phyloP scores from a whole-genome alignment of 1,140 invertebrate species.

The Camponotus floridanus region DNA sequence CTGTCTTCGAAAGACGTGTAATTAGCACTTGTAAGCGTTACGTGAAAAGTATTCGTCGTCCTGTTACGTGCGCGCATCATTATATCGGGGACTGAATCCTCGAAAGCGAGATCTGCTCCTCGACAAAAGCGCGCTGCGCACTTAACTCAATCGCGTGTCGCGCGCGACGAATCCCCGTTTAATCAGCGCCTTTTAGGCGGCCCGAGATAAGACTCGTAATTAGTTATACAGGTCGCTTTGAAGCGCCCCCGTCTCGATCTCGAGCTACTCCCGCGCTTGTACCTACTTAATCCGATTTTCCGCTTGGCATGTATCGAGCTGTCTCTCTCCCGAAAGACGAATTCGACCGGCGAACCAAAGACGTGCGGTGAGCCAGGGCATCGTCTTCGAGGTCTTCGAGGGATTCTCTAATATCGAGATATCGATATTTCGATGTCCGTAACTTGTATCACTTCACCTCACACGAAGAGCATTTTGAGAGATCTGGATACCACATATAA shows the following conservation, averaged over 20 bases:
- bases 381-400: constrained; percentile 45
- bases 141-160: constrained; percentile 52
- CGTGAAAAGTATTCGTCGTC: constrained; percentile 30
- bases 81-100: constrained; percentile 42
- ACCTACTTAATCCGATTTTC: constrained; percentile 70
- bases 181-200: constrained; percentile 70
- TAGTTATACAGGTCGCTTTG: constrained; percentile 73
- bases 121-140: constrained; percentile 44
- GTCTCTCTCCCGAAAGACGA: constrained; percentile 60
- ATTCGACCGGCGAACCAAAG: constrained; percentile 42
- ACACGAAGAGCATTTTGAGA: neutral
- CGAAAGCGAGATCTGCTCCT: constrained; percentile 8
- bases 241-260: constrained; percentile 24
- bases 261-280: constrained; percentile 56
- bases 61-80: neutral
- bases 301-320: constrained; percentile 55
- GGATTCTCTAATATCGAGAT: constrained; percentile 27
- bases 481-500: neutral
- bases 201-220: constrained; percentile 72
- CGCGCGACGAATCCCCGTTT: constrained; percentile 67
- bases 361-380: constrained; percentile 20
- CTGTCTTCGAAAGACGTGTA: neutral
- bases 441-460: neutral
- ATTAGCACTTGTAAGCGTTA: constrained; percentile 35
- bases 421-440: constrained; percentile 43